Conservation (phyloP, 2,113 vertebrate genomes). For the Cavia porcellus region DNA sequence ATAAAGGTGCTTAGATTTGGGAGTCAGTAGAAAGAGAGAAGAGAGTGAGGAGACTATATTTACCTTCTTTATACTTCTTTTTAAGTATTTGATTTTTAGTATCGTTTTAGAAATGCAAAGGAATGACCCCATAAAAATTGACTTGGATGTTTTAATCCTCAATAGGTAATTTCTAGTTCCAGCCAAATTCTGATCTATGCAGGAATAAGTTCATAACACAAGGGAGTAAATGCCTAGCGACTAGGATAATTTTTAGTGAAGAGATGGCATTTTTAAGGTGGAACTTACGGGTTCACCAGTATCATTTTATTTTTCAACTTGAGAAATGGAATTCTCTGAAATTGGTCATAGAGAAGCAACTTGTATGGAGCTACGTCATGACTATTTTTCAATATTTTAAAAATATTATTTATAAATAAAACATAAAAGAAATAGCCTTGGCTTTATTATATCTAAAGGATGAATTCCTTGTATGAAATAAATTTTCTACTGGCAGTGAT, state of each 20-base stretch:
- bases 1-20: neutral
- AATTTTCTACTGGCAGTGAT: neutral
- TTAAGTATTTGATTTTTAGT: neutral
- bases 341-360: neutral
- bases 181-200: neutral
- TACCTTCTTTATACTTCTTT: neutral
- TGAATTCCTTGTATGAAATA: neutral
- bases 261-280: neutral
- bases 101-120: constrained; percentile 28
- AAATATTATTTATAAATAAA: constrained; percentile 33
- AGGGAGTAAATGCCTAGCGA: neutral
- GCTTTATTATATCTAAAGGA: neutral
- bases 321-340: neutral
- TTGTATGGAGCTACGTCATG: neutral
- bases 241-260: neutral
- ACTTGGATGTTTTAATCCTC: neutral
- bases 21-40: neutral
- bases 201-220: neutral
- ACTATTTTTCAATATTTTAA: neutral
- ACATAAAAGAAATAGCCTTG: neutral
- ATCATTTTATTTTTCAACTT: neutral
- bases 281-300: neutral
- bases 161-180: constrained; percentile 16
- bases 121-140: neutral
- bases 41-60: neutral